Evolutionary conservation across 2,113 vertebrate genomes (phyloP), one percentile per base, ranked within the genome.

Genomic region (Limnothrissa miodon): DNA sequence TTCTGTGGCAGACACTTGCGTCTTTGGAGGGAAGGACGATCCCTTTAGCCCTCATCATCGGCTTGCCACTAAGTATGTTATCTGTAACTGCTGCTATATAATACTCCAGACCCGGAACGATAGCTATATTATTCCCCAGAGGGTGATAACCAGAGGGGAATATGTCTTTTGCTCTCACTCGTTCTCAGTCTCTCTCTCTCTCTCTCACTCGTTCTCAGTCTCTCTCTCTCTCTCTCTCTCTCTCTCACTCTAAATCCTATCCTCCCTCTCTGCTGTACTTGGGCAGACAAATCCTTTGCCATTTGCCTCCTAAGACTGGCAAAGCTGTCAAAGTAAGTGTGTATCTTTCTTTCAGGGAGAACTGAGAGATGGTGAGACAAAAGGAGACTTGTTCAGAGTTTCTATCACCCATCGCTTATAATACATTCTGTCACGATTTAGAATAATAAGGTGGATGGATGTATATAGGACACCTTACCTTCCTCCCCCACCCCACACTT

Each of bases 11-110:
- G 29, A 45, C 13, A 10, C 15, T 42, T 53, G 79, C 39, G 83
- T 80, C 62, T 23, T 78, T 46, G 81, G 17, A 21, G 56, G 84
- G 59, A 39, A 39, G 29, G 79, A 78, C 82, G 66, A 80, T 84
- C 78, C 59, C 59, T 78, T 59, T 83, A 82, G 39, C 79, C 83
- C 21, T 45, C 59, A 48, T 51, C 45, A 51, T 53, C 80, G 79
- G 81, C 66, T 70, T 85, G 79, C 78, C 74, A 74, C 51, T 78
- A 85, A 80, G 46, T 85, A 81, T 70, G 56, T 87, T 74, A 85
- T 85, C 84, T 85, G 84, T 80, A 85, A 83, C 46, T 51, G 45
- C 48, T 29, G 9, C 66, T 74, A 74, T 74, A 74, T 74, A 74
- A 74, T 74, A 74, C 66, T 33, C 66, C 66, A 74, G 29, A 74